Conservation (phyloP, 2,113 vertebrate species). For the Picathartes gymnocephalus region DNA sequence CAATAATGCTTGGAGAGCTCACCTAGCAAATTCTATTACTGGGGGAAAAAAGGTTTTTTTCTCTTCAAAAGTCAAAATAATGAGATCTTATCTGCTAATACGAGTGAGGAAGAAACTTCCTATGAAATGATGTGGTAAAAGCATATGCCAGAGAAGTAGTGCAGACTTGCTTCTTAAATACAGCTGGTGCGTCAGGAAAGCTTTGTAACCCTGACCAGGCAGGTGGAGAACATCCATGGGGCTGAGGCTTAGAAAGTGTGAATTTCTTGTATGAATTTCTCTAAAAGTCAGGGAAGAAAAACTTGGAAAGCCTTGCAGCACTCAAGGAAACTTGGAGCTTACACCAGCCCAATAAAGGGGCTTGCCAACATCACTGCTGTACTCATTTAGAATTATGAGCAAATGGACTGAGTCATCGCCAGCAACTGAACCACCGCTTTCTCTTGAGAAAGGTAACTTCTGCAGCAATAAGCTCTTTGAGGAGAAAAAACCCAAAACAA, state of each 20-base stretch:
- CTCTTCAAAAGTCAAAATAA: slow-evolving; percentile 5
- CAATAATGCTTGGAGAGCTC: not conserved
- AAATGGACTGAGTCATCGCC: slow-evolving; percentile 54
- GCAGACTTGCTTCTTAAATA: not conserved
- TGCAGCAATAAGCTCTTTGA: slow-evolving; percentile 20
- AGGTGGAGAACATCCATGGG: slow-evolving; percentile 7
- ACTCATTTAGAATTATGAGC: slow-evolving; percentile 59
- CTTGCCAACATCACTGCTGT: slow-evolving; percentile 53
- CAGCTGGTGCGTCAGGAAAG: not conserved
- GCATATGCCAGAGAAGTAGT: not conserved
- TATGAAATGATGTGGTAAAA: not conserved
- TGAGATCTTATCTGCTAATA: slow-evolving; percentile 16
- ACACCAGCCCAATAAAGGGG: slow-evolving; percentile 44
- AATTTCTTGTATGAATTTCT: slow-evolving; percentile 49
- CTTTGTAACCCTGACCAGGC: not conserved
- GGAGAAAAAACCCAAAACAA: not conserved
- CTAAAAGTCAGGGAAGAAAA: slow-evolving; percentile 9
- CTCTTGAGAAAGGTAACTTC: slow-evolving; percentile 58
- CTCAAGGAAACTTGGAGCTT: slow-evolving; percentile 58
- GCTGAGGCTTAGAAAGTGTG: slow-evolving; percentile 43
- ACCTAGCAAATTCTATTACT: not conserved
- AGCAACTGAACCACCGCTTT: slow-evolving; percentile 10
- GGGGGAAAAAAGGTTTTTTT: not conserved
- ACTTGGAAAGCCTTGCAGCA: slow-evolving; percentile 53
- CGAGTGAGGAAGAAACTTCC: not conserved